Conservation (phyloP, 2,113 vertebrate genomes). For the Triplophysa tibetana region DNA sequence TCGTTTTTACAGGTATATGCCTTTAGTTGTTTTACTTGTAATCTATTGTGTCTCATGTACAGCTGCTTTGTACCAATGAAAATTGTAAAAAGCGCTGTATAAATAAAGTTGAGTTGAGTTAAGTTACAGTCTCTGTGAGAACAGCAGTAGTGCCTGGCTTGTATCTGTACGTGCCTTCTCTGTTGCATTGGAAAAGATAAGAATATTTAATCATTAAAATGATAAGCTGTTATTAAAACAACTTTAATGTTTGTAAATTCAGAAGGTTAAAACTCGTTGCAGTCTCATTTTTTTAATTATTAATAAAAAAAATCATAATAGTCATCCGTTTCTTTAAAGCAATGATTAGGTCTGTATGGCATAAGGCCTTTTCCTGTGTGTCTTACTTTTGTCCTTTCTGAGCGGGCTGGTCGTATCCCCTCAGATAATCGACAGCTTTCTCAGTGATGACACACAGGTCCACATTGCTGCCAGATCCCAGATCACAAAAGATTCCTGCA, state of each 20-base stretch:
- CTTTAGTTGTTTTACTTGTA: too few relatives aligned
- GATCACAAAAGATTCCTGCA: conserved; percentile 83
- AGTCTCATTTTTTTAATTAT: too few relatives aligned
- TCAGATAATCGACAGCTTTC: conserved; percentile 65
- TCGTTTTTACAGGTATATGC: too few relatives aligned
- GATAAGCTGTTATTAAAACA: neutral
- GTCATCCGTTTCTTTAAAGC: too few relatives aligned
- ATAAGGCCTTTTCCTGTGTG: neutral
- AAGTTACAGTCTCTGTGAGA: conserved; percentile 71
- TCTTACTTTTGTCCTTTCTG: conserved; percentile 69
- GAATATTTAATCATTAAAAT: neutral
- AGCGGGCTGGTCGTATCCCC: conserved; percentile 71
- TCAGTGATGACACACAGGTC: conserved; percentile 81
- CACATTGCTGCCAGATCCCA: conserved; percentile 85
- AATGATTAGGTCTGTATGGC: neutral
- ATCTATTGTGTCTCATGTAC: too few relatives aligned
- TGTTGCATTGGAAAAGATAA: conserved; percentile 53
- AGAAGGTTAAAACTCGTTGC: neutral
- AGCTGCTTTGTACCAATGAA: neutral
- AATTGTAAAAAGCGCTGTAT: too few relatives aligned
- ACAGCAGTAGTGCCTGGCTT: conserved; percentile 78
- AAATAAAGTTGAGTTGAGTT: too few relatives aligned
- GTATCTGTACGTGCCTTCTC: conserved; percentile 72
- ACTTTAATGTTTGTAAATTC: neutral
- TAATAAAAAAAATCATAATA: too few relatives aligned